Percentiles rank a stretch among this genome's conserved stretches.
Evolutionary conservation across 2,113 vertebrate genomes (phyloP).

Genomic region (Cranoglanis bouderius): DNA sequence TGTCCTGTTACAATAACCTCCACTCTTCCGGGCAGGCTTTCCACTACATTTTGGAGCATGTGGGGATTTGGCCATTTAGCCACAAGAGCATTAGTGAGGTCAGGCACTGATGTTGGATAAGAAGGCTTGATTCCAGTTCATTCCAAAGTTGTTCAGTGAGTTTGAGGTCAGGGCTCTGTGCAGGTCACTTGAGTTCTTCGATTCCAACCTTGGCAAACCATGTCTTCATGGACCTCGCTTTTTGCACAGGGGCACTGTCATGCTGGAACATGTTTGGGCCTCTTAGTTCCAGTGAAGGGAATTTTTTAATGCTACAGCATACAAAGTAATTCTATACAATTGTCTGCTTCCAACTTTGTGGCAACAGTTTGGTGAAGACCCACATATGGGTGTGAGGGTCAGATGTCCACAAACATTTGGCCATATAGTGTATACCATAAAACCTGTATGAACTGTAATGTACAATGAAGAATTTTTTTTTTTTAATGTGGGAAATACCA

Average conservation of each 20-base stretch:
- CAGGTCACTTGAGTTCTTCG: not conserved
- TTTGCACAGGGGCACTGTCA: not conserved
- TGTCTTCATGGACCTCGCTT: not conserved
- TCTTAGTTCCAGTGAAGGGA: not conserved
- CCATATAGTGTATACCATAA: not conserved
- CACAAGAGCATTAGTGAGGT: not conserved
- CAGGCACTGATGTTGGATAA: not conserved
- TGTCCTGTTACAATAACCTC: not conserved
- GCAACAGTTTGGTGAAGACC: not conserved
- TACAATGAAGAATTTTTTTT: constrained; percentile 18
- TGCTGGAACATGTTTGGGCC: not conserved
- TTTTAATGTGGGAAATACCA: constrained; percentile 49
- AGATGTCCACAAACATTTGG: not conserved
- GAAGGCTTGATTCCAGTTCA: not conserved
- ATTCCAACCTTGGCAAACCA: not conserved
- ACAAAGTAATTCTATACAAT: not conserved
- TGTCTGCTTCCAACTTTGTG: not conserved
- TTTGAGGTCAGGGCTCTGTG: not conserved
- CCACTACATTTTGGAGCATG: not conserved
- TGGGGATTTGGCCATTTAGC: not conserved
- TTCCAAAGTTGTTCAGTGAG: not conserved
- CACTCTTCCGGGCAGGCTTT: not conserved
- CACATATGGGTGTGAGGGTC: not conserved
- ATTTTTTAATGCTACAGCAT: not conserved
- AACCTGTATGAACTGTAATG: constrained; percentile 37